Conservation (phyloP, 2,888 invertebrate genomes). For the Athrips mouffetella region DNA sequence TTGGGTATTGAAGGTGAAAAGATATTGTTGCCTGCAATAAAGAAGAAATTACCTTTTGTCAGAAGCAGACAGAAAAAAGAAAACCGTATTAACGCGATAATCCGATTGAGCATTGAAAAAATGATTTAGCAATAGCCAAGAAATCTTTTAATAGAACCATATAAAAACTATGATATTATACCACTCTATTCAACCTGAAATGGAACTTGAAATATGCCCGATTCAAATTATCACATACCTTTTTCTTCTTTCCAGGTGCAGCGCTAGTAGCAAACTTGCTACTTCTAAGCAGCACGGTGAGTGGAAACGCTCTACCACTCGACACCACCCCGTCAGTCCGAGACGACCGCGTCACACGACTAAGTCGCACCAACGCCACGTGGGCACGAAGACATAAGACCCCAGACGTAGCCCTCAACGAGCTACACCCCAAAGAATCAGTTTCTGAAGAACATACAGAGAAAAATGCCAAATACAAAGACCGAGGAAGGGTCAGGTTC, state of each 20-base stretch:
- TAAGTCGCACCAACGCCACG: slow-evolving; percentile 40
- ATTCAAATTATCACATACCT: not conserved
- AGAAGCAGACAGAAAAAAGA: no score
- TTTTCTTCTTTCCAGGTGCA: slow-evolving; percentile 58
- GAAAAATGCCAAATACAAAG: slow-evolving; percentile 71
- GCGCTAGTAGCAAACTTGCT: slow-evolving; percentile 68
- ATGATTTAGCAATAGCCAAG: no score
- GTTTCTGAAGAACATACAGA: slow-evolving; percentile 65
- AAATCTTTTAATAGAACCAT: no score
- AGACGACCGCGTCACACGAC: slow-evolving; percentile 46
- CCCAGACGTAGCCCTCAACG: slow-evolving; percentile 61
- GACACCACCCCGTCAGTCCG: slow-evolving; percentile 49
- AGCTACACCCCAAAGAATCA: slow-evolving; percentile 60
- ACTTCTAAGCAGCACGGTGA: slow-evolving; percentile 58
- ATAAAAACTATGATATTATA: no score
- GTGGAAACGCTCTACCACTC: slow-evolving; percentile 51
- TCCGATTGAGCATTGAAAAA: no score
- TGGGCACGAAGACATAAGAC: slow-evolving; percentile 47
- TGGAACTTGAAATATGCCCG: not conserved
- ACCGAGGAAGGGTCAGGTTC: slow-evolving; percentile 64
- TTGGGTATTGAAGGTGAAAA: no score
- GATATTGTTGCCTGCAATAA: no score
- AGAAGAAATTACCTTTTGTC: no score
- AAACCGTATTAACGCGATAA: no score
- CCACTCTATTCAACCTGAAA: no score